Conservation (phyloP, 2,797 vertebrate genomes). For the Urophycis tenuis region DNA sequence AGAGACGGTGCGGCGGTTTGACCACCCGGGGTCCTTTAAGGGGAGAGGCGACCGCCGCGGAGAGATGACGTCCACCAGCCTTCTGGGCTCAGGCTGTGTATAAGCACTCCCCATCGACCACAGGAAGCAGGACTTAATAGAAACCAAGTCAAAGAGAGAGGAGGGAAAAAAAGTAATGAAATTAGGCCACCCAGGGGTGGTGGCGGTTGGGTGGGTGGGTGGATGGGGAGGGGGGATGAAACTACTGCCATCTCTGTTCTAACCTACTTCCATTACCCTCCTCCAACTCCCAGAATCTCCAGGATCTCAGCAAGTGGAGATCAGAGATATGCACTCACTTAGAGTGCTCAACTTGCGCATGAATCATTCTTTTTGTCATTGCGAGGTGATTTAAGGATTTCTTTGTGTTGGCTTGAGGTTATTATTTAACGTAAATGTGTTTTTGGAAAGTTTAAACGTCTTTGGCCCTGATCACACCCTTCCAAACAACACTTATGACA, state of each 20-base stretch:
- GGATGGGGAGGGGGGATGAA: neutral
- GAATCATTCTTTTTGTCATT: neutral
- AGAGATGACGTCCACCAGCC: neutral
- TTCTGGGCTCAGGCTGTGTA: neutral
- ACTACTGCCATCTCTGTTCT: neutral
- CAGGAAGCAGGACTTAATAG: neutral
- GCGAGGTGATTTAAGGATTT: too few species aligned
- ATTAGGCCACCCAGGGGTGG: constrained; percentile 2
- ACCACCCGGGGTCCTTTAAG: too few species aligned
- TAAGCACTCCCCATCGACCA: neutral
- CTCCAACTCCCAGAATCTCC: neutral
- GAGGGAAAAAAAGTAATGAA: neutral
- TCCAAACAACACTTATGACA: too few species aligned
- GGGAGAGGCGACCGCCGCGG: neutral
- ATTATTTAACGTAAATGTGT: neutral
- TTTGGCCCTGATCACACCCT: neutral
- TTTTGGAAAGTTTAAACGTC: too few species aligned
- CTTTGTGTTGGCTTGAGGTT: neutral
- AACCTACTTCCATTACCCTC: neutral
- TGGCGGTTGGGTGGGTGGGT: too few species aligned
- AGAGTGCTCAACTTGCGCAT: neutral
- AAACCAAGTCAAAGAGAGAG: neutral
- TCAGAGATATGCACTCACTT: neutral
- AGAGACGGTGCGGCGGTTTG: too few species aligned
- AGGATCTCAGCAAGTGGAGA: neutral